Evolutionary conservation across 2,888 invertebrate species (phyloP).

Genomic region (Actias luna): DNA sequence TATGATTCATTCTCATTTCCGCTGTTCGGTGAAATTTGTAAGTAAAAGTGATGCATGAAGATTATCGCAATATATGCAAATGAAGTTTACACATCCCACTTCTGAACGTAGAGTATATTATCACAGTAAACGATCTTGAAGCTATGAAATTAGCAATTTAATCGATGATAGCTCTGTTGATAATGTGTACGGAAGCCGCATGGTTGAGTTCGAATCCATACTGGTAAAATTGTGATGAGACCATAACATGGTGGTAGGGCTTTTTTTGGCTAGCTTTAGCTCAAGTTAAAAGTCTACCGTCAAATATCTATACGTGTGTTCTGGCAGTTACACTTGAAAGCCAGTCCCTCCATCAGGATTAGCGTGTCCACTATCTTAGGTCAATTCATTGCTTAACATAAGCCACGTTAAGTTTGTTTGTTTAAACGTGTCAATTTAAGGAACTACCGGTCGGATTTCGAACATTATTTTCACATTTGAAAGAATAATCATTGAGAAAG

Average conservation of each 20-base stretch:
- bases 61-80: not conserved
- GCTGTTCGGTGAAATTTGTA: slow-evolving; percentile 7
- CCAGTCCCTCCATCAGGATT: not conserved
- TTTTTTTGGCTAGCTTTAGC: too few relatives aligned
- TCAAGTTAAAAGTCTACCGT: too few relatives aligned
- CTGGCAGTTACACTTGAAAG: not conserved
- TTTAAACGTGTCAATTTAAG: too few relatives aligned
- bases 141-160: not conserved
- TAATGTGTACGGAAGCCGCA: too few relatives aligned
- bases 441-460: too few relatives aligned
- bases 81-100: not conserved
- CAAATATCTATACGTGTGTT: not conserved
- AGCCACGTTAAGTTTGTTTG: too few relatives aligned
- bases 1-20: not conserved
- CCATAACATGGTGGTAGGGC: too few relatives aligned
- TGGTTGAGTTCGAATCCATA: too few relatives aligned
- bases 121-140: not conserved
- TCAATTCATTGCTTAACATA: not conserved
- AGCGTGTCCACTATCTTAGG: not conserved
- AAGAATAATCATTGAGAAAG: too few relatives aligned
- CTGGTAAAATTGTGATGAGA: too few relatives aligned
- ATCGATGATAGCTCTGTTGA: too few relatives aligned
- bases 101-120: not conserved
- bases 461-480: too few relatives aligned
- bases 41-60: slow-evolving; percentile 2